Evolutionary conservation across 1,140 invertebrate genomes (phyloP).

Genomic region (Heterodera schachtii): DNA sequence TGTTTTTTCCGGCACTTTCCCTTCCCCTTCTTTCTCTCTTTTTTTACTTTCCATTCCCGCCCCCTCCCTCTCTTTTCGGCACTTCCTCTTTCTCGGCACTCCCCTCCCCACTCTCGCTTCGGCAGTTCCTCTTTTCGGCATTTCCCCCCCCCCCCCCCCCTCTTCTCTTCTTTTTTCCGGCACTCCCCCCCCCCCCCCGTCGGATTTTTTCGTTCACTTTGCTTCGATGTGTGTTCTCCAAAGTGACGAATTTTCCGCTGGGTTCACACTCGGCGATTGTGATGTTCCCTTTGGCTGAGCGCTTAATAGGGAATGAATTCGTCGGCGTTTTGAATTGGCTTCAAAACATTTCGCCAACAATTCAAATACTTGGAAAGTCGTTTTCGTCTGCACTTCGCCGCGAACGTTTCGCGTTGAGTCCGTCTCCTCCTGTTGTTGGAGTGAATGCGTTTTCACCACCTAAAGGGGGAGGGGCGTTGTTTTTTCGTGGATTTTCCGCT

Average conservation of each 20-base stretch:
- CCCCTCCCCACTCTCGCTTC: not conserved
- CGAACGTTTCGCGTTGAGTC: conserved; percentile 65
- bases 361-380: conserved; percentile 66
- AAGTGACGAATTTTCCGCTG: conserved; percentile 68
- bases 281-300: conserved; percentile 64
- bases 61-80: not conserved
- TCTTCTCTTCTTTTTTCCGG: no score
- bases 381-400: conserved; percentile 70
- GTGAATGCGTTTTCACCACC: conserved; percentile 65
- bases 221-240: conserved; percentile 68
- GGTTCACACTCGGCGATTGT: conserved; percentile 69
- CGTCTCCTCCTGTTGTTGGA: conserved; percentile 65
- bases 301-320: conserved; percentile 10
- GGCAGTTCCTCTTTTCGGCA: no score
- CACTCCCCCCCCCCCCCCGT: not conserved
- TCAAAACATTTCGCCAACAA: conserved; percentile 38
- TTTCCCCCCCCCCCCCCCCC: no score
- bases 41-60: not conserved
- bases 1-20: not conserved
- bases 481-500: not conserved
- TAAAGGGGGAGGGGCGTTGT: not conserved
- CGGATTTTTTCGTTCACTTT: conserved; percentile 43
- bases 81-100: no score
- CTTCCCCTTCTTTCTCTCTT: not conserved
- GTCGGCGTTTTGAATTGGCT: conserved; percentile 33